Conservation (phyloP, 2,888 invertebrate species). For the Pseudanteris insignis region DNA sequence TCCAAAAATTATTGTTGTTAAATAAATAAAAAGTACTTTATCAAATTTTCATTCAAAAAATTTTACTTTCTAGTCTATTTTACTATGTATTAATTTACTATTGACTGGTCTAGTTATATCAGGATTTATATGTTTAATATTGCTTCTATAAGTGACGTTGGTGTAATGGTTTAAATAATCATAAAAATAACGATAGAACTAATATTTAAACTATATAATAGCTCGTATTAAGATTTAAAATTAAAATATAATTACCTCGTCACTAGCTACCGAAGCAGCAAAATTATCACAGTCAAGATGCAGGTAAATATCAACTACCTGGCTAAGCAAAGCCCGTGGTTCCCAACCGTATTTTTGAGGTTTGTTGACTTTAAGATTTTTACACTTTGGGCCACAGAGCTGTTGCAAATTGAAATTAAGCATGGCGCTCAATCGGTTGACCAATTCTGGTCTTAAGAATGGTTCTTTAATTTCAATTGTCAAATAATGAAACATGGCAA, state of each 20-base stretch:
- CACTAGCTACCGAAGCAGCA: conserved; percentile 91
- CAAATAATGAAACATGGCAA: conserved; percentile 97
- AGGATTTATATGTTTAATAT: too few relatives aligned
- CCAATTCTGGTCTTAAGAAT: conserved; percentile 91
- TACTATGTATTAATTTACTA: too few relatives aligned
- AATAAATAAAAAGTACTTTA: too few relatives aligned
- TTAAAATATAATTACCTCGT: conserved; percentile 78
- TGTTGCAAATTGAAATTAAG: conserved; percentile 97
- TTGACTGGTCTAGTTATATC: too few relatives aligned
- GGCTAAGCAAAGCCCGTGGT: conserved; percentile 88
- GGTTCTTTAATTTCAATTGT: conserved; percentile 95
- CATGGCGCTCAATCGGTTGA: conserved; percentile 95
- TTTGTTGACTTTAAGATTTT: conserved; percentile 89
- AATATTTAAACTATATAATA: too few relatives aligned
- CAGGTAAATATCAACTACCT: conserved; percentile 95
- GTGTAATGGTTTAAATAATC: too few relatives aligned
- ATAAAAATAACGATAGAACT: too few relatives aligned
- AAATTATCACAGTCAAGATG: conserved; percentile 93
- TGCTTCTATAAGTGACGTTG: too few relatives aligned
- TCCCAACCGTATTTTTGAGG: conserved; percentile 98
- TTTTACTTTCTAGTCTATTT: too few relatives aligned
- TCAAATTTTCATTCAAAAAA: too few relatives aligned
- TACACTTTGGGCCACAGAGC: conserved; percentile 95
- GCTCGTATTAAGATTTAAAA: too few relatives aligned
- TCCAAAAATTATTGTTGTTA: too few relatives aligned